A percentile compares a stretch with the other conserved stretches of the same genome.
These are phyloP conservation scores for Calephelis virginiensis DNA, from an alignment of 1,140 invertebrate species.

Conservation along the genomic window DNA sequence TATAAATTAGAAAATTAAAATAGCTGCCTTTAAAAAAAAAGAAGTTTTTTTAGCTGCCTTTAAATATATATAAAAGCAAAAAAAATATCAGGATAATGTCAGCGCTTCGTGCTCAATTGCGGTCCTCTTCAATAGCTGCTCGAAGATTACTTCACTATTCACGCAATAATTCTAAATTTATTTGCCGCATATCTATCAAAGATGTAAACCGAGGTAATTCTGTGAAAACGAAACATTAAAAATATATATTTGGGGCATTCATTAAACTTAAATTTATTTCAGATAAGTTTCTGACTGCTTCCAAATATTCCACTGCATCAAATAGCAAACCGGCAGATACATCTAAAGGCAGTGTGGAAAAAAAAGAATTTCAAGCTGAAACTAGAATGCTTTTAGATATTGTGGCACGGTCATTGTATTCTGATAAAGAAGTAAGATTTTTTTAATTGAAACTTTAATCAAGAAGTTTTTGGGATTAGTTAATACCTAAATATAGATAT, in stretches of 20 bases:
- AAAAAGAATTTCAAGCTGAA: constrained; percentile 96
- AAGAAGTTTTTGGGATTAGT: no score
- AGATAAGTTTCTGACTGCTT: constrained; percentile 22
- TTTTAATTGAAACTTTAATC: not conserved
- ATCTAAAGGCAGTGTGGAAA: constrained; percentile 78
- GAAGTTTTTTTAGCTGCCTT: no score
- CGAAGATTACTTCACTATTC: constrained; percentile 47
- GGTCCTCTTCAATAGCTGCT: constrained; percentile 33
- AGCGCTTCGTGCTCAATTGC: constrained; percentile 47
- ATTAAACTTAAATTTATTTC: constrained; percentile 16
- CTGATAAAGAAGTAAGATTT: constrained; percentile 93
- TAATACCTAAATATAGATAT: no score
- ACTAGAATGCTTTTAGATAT: constrained; percentile 97
- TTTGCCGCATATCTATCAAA: constrained; percentile 34
- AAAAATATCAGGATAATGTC: constrained; percentile 37
- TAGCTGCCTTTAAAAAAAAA: no score
- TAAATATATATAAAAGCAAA: no score
- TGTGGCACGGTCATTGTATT: constrained; percentile 97
- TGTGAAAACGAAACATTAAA: not conserved
- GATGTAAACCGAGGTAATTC: not conserved
- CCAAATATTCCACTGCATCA: constrained; percentile 49
- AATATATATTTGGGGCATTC: no score
- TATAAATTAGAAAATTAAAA: not conserved
- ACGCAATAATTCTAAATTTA: constrained; percentile 37
- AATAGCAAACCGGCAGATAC: constrained; percentile 72